These are phyloP conservation scores for Sinonovacula constricta DNA, from an alignment of 1,140 invertebrate genomes.

Conservation along the genomic window DNA sequence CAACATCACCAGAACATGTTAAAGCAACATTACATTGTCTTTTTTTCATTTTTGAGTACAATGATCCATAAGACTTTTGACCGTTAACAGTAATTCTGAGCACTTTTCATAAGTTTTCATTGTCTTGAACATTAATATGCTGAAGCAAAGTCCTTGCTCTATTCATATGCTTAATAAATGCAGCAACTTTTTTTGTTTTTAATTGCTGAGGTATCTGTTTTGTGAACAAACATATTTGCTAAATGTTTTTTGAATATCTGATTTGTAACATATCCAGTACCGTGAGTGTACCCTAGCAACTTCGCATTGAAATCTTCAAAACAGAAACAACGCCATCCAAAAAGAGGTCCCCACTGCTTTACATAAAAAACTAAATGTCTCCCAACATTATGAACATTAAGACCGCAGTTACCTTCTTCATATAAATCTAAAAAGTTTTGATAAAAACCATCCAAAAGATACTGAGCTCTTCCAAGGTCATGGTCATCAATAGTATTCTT, in stretches of 20 bases:
- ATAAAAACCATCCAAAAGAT: slow-evolving; percentile 24
- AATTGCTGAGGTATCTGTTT: neutral
- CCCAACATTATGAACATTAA: slow-evolving; percentile 35
- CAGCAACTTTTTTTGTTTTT: neutral
- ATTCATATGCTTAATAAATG: neutral
- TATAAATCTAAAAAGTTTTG: slow-evolving; percentile 20
- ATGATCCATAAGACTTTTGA: neutral
- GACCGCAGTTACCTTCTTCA: slow-evolving; percentile 12
- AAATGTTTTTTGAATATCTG: slow-evolving; percentile 18
- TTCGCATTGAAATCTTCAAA: slow-evolving; percentile 30
- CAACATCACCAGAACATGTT: neutral
- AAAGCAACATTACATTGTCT: slow-evolving; percentile 6
- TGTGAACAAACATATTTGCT: slow-evolving; percentile 6
- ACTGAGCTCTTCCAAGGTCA: slow-evolving; percentile 9
- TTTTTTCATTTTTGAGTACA: slow-evolving; percentile 10
- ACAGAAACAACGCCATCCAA: slow-evolving; percentile 35
- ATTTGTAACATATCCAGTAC: slow-evolving; percentile 19
- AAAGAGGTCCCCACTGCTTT: slow-evolving; percentile 17
- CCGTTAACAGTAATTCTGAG: neutral
- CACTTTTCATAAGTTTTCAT: neutral
- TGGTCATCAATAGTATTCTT: neutral
- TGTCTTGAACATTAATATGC: neutral
- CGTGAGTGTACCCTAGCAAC: slow-evolving; percentile 5
- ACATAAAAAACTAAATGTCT: slow-evolving; percentile 25
- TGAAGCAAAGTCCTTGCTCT: neutral